Evolutionary conservation across 2,113 vertebrate genomes (phyloP), one percentile per base, ranked within the genome.

Genomic region (Mobula birostris): DNA sequence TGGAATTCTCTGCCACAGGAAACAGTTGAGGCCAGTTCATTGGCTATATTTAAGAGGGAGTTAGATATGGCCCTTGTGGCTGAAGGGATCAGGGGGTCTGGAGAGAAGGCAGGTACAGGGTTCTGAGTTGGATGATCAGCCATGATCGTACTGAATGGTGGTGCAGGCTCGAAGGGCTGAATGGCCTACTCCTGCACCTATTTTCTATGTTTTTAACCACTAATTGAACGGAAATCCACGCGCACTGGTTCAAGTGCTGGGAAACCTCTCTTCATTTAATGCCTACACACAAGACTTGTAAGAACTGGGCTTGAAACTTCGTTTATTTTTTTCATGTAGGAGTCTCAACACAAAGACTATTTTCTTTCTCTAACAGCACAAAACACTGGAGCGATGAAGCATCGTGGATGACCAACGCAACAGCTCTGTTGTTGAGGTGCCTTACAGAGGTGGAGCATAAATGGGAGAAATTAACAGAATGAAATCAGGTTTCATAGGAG

Each of bases 301-400:
- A 72, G 70, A 15, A 88, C 9, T 88, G 61, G 83, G 29, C 66
- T 66, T 68, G 63, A 63, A 32, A 90, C 14, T 68, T 66, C 19
- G 85, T 66, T 29, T 36, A n/a, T 63, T 90, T 90, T 66, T 74
- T 93, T 74, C 91, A 93, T 29, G 68, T 48, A 74, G 74, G 32
- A 93, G 72, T 93, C 91, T 56, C 36, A 72, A 93, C 36, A 56
- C 36, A 74, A 36, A 70, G 24, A 76, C 61, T 5, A 27, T 74
- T 74, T 74, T 93, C 91, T 90, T 68, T 27, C 85, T 93, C 40
- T 56, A 12, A 92, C 36, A 24, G 19, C 27, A 92, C 90, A 92
- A 93, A 93, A 93, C 70, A 74, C 11, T 93, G 32, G 68, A 17
- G 32, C 29, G 14, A 90, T 32, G n/a, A 90, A 66, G n/a, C 61